These are phyloP conservation scores for Aspidoscelis tigris DNA, from an alignment of 2,113 vertebrate species.

Conservation along the genomic window DNA sequence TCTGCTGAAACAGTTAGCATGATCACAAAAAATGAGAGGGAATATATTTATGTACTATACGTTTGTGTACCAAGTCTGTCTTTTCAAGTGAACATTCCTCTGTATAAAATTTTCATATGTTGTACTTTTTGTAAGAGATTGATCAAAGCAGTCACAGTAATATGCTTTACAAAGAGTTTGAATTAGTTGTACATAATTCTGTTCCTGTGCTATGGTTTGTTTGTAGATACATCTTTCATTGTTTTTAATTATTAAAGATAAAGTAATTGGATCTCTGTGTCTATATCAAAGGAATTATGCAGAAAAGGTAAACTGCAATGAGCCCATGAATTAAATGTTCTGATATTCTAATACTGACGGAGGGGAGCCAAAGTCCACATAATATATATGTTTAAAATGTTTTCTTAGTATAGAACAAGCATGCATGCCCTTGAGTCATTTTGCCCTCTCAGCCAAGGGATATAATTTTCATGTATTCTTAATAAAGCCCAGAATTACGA, in stretches of 20 bases:
- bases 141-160: slow-evolving; percentile 48
- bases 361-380: slow-evolving; percentile 37
- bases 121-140: slow-evolving; percentile 43
- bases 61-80: slow-evolving; percentile 19
- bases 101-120: slow-evolving; percentile 51
- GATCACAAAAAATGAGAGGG: slow-evolving; percentile 20
- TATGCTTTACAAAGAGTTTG: slow-evolving; percentile 42
- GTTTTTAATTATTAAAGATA: slow-evolving; percentile 54
- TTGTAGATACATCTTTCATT: slow-evolving; percentile 50
- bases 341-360: slow-evolving; percentile 18
- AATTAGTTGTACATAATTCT: slow-evolving; percentile 31
- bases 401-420: slow-evolving; percentile 18
- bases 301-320: slow-evolving; percentile 41
- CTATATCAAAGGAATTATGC: slow-evolving; percentile 44
- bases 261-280: slow-evolving; percentile 47
- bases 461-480: slow-evolving; percentile 39
- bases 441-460: slow-evolving; percentile 34
- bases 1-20: background rate
- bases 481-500: slow-evolving; percentile 80
- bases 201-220: slow-evolving; percentile 44
- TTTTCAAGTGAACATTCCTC: accelerated
- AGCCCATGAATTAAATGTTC: slow-evolving; percentile 19
- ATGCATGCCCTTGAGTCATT: slow-evolving; percentile 41
- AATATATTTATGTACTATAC: slow-evolving; percentile 1
- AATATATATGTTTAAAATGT: slow-evolving; percentile 18